Percentiles rank a stretch among this genome's conserved stretches.
Evolutionary conservation across 1,140 invertebrate genomes (phyloP).

Genomic region (Drosophila triauraria): DNA sequence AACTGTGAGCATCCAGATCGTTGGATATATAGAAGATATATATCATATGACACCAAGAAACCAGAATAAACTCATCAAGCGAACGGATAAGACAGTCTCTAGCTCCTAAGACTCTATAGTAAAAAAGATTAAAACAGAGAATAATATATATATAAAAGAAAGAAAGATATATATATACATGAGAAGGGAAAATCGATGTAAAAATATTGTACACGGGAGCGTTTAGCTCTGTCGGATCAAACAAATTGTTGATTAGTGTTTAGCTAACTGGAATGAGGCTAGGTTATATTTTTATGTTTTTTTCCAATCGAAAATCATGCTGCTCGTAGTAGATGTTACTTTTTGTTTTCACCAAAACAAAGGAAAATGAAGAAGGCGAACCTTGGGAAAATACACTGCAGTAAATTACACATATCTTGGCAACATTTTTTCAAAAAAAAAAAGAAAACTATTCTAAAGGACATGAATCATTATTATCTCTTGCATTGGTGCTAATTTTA

Average conservation of each 20-base stretch:
- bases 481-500: conserved; percentile 81
- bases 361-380: conserved; percentile 3
- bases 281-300: conserved; percentile 16
- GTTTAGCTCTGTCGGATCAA: conserved; percentile 58
- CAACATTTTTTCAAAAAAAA: conserved; percentile 41
- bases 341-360: conserved; percentile 10
- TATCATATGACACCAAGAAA: conserved; percentile 40
- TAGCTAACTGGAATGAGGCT: conserved; percentile 47
- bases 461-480: conserved; percentile 65
- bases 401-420: conserved; percentile 73
- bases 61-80: conserved; percentile 56
- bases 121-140: conserved; percentile 5
- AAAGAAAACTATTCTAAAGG: conserved; percentile 14
- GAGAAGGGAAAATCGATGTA: conserved; percentile 28
- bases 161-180: conserved; percentile 19
- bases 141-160: conserved; percentile 4
- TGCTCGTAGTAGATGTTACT: conserved; percentile 4
- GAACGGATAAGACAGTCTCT: conserved; percentile 63
- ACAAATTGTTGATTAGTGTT: conserved; percentile 73
- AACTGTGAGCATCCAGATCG: conserved; percentile 38
- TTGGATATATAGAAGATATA: conserved; percentile 27
- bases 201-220: conserved; percentile 53
- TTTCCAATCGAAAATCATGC: conserved; percentile 8
- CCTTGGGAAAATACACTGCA: conserved; percentile 39
- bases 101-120: conserved; percentile 54